Base-by-base conservation (phyloP, 2,888 invertebrate genomes). In the Dryococelus australis region DNA sequence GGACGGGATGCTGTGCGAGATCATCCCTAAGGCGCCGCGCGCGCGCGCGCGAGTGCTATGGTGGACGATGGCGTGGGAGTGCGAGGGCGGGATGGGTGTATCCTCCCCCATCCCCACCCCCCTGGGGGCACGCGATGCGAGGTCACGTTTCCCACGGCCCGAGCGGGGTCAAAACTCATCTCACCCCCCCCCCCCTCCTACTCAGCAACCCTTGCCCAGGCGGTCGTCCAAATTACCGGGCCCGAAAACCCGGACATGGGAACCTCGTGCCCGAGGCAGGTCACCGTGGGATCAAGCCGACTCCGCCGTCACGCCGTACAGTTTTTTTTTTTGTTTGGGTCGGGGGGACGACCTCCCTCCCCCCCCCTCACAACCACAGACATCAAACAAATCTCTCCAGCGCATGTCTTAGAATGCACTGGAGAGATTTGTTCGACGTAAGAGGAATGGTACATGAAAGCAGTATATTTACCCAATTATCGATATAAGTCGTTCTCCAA, bases 141-240 rank as follows among this genome's bases (percentile, higher is more conserved):
- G 65, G 65, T 65, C 65, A 65, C 65, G 65, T 20, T 65, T 65
- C 65, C 65, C 65, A 65, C 65, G 65, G 65, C 65, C 65, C 65
- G 65, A 13, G 24, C 10, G 5, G 65, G 65, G 65, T 8, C 16
- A 8, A 65, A 65, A 16, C 65, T 24, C 10, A 8, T 20, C 65
- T 16, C 65, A 9, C 47, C 47, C 47, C 47, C 12, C 47, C 47
- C 47, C 47, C 47, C n/a, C n/a, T n/a, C n/a, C n/a, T n/a, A 47
- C 6, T 12, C 12, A 47, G 47, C 47, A 47, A 6, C 9, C 9
- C 47, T 12, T 9, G 12, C 47, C 9, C 65, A n/a, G 65, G 65
- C 20, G 65, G 65, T n/a, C 65, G 65, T 10, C 65, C 65, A 65
- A 65, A 65, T 65, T n/a, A 24, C 65, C 65, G 65, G 65, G 65